Conservation (phyloP, 1,140 invertebrate species). For the Pteromalus puparum region DNA sequence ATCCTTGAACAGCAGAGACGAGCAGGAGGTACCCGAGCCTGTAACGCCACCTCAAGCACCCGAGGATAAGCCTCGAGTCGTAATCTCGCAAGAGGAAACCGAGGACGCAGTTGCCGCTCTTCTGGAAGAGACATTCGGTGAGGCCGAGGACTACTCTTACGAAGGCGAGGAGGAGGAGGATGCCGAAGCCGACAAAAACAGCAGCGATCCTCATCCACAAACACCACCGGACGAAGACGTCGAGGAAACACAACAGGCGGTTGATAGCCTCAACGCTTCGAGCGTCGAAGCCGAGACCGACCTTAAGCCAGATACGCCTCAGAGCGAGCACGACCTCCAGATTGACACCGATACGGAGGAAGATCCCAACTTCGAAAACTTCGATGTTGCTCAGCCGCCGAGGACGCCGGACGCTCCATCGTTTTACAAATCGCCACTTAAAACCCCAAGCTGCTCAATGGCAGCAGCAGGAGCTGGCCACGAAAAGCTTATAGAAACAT, state of each 20-base stretch:
- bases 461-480: slow-evolving; percentile 47
- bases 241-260: slow-evolving; percentile 86
- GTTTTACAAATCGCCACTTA: slow-evolving; percentile 70
- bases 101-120: slow-evolving; percentile 93
- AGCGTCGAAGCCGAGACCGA: slow-evolving; percentile 79
- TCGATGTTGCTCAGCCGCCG: slow-evolving; percentile 71
- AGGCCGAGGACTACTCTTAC: slow-evolving; percentile 76
- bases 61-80: slow-evolving; percentile 86
- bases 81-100: slow-evolving; percentile 94
- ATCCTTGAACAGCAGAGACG: slow-evolving; percentile 64
- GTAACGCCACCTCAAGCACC: slow-evolving; percentile 69
- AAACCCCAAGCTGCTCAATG: slow-evolving; percentile 55
- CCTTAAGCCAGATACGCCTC: slow-evolving; percentile 88
- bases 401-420: slow-evolving; percentile 74
- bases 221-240: slow-evolving; percentile 78
- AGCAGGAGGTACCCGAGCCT: slow-evolving; percentile 62
- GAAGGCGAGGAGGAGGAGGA: slow-evolving; percentile 73
- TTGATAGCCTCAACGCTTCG: slow-evolving; percentile 83
- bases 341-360: slow-evolving; percentile 92
- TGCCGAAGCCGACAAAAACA: neutral
- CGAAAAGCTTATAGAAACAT: slow-evolving; percentile 67
- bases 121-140: slow-evolving; percentile 88
- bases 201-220: neutral
- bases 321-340: slow-evolving; percentile 88
- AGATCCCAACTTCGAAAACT: slow-evolving; percentile 77